Conservation (phyloP, 2,888 invertebrate species). For the Synergus laeviventris region DNA sequence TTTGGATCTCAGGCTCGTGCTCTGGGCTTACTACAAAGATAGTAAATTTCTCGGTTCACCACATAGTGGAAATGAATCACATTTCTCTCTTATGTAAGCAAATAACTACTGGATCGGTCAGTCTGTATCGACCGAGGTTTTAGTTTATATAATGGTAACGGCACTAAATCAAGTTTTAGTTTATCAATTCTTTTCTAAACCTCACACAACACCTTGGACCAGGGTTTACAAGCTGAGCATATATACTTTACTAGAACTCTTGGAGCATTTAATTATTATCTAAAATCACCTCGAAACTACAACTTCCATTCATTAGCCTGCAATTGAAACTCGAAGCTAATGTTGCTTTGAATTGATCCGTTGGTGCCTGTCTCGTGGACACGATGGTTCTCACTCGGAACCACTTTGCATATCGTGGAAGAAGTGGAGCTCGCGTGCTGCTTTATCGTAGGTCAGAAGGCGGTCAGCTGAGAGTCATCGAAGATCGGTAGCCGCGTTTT, state of each 20-base stretch:
- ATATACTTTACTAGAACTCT: background rate
- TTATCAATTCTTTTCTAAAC: background rate
- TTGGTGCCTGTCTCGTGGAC: constrained; percentile 29
- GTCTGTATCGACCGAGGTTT: constrained; percentile 4
- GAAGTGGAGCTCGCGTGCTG: background rate
- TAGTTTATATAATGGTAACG: background rate
- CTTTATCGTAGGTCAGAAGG: constrained; percentile 33
- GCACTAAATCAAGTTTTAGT: constrained; percentile 22
- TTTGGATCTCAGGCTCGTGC: constrained; percentile 36
- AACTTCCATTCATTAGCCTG: constrained; percentile 21
- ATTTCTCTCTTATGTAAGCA: constrained; percentile 20
- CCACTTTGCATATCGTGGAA: background rate
- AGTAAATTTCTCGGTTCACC: constrained; percentile 51
- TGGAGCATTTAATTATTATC: background rate
- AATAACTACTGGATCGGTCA: constrained; percentile 7
- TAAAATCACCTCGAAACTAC: background rate
- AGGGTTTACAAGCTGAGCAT: background rate
- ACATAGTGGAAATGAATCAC: constrained; percentile 8
- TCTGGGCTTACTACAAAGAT: constrained; percentile 44
- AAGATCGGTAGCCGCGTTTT: constrained; percentile 68
- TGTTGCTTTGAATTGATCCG: constrained; percentile 28
- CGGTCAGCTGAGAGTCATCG: constrained; percentile 59
- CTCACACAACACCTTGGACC: background rate
- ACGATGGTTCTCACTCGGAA: constrained; percentile 38
- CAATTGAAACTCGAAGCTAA: constrained; percentile 31